Base-by-base conservation (phyloP, 1,140 invertebrate genomes). In the Colletes gigas region DNA sequence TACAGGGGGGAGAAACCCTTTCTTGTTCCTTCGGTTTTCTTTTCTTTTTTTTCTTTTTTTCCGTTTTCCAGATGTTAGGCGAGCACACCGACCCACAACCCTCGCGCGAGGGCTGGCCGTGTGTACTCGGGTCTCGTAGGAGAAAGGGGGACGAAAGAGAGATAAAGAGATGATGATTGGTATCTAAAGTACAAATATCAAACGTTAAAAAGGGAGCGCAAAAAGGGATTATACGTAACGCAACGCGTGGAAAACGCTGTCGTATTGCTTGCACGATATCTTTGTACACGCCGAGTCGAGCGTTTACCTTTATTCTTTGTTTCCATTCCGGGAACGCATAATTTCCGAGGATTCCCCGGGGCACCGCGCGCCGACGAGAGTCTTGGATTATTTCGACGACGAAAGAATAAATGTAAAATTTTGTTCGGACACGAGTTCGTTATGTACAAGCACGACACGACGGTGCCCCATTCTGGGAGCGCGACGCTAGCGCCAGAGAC, bases 211-310 rank as follows among this genome's bases (percentile, higher is more conserved):
- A 30, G 63, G 78, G 30, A 39, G 78, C 47, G 70, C 59, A 59
- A 2, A 60, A 74, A 73, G 66, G 79, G 54, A 50, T 50, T 57
- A 83, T 86, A 79, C 82, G 63, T 83, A 83, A 82, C 86, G 80
- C 83, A 88, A 88, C 77, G 83, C 71, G 83, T 78, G 84, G 82
- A 44, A 50, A 78, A 78, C n/a, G 71, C 62, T 77, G 71, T 85
- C 78, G 78, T 71, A 83, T 63, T 82, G 44, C 14, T 72, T 63
- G 83, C 39, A 54, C 50, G 39, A 72, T 75, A 71, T 76, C 50
- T 50, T 10, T 70, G 60, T 69, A 74, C 66, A 83, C 21, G 47
- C 17, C 30, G 81, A 74, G 81, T 75, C 70, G 30, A 67, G 30
- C 19, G 52, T 17, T 0, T 44, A 14, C 4, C 7, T 67, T 30